Evolutionary conservation across 2,113 vertebrate genomes (phyloP).

Genomic region (Carassius auratus): DNA sequence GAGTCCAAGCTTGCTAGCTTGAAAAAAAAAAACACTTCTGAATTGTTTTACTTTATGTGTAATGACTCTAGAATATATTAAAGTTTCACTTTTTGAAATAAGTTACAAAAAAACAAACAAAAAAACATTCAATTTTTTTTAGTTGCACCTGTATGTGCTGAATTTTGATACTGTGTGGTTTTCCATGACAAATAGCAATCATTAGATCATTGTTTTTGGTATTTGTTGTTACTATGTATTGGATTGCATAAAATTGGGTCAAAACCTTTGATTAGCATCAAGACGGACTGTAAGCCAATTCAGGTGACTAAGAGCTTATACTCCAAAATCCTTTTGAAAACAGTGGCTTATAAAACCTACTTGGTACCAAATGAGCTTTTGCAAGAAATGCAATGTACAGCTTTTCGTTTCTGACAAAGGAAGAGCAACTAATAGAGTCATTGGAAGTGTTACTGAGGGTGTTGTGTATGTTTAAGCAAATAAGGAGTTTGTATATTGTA

Average conservation of each 20-base stretch:
- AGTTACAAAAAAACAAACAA: too few species aligned
- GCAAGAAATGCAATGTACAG: not conserved
- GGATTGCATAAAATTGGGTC: not conserved
- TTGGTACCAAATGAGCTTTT: not conserved
- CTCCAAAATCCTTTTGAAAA: conserved; percentile 10
- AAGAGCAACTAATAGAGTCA: not conserved
- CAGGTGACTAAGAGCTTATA: conserved; percentile 38
- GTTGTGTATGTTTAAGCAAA: not conserved
- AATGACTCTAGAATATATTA: too few species aligned
- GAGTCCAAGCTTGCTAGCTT: too few species aligned
- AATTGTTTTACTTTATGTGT: too few species aligned
- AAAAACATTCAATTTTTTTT: too few species aligned
- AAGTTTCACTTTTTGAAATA: too few species aligned
- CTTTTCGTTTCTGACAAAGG: not conserved
- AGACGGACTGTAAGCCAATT: not conserved
- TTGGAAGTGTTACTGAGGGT: not conserved
- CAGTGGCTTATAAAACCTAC: not conserved
- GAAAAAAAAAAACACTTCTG: too few species aligned
- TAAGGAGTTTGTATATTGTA: conserved; percentile 18
- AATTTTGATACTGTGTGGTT: not conserved
- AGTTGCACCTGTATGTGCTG: not conserved
- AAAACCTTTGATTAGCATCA: conserved; percentile 1
- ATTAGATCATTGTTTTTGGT: not conserved
- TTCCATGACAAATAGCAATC: not conserved
- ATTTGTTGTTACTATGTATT: conserved; percentile 1